Evolutionary conservation across 2,113 vertebrate genomes (phyloP).

Genomic region (Zosterops pallidus): DNA sequence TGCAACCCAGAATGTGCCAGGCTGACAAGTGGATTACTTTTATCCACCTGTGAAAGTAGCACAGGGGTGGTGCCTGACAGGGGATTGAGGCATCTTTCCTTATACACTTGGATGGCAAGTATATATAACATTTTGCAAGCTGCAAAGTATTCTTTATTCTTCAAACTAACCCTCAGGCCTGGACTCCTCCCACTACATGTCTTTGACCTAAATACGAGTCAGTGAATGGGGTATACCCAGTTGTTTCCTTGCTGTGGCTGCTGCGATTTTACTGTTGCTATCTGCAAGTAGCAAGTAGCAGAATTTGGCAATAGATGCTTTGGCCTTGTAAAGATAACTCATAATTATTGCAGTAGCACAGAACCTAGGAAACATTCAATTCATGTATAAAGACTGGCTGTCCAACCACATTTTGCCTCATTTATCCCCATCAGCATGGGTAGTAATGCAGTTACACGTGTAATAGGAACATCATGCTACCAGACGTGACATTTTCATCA

Average conservation of each 20-base stretch:
- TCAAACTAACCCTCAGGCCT: neutral
- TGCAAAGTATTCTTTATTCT: neutral
- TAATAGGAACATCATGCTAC: neutral
- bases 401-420: neutral
- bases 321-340: neutral
- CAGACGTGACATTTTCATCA: neutral
- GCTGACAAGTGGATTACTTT: neutral
- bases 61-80: rapidly evolving
- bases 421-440: neutral
- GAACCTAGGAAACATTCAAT: neutral
- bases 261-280: neutral
- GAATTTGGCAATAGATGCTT: neutral
- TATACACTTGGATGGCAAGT: neutral
- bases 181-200: neutral
- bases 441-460: neutral
- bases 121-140: neutral
- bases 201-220: neutral
- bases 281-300: neutral
- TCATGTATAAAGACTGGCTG: neutral
- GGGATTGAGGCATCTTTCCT: neutral
- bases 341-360: neutral
- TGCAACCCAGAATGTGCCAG: neutral
- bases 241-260: neutral
- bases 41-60: neutral
- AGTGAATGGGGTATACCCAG: neutral